These are phyloP conservation scores for Drosophila siamana DNA, from an alignment of 2,888 invertebrate genomes.

Conservation along the genomic window DNA sequence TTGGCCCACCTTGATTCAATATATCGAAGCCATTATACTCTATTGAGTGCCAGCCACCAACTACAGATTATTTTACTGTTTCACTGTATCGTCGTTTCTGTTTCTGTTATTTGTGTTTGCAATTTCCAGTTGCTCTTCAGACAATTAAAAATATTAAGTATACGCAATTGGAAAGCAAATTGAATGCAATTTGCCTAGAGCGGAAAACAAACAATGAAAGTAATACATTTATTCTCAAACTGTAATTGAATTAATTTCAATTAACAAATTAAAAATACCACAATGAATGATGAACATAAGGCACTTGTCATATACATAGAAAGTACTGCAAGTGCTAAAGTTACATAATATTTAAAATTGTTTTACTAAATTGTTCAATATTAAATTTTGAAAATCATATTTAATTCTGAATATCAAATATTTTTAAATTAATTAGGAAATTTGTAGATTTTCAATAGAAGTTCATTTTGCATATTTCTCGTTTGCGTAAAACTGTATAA, in stretches of 20 bases:
- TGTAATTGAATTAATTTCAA: not conserved
- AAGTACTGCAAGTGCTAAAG: too few species aligned
- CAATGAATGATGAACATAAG: not conserved
- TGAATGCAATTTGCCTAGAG: not conserved
- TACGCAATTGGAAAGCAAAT: not conserved
- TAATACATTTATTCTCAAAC: not conserved
- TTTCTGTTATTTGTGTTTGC: not conserved
- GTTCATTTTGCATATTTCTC: too few species aligned
- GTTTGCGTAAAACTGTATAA: too few species aligned
- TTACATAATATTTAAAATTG: too few species aligned
- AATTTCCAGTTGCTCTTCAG: not conserved
- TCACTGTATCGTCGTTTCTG: not conserved
- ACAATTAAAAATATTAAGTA: slow-evolving; percentile 5
- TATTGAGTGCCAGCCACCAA: not conserved
- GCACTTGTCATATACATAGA: too few species aligned
- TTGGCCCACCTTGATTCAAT: slow-evolving; percentile 22
- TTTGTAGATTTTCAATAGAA: too few species aligned
- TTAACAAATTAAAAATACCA: not conserved
- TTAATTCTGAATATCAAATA: too few species aligned
- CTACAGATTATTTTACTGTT: not conserved
- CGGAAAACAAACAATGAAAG: not conserved
- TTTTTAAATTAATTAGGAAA: too few species aligned
- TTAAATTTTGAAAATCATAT: too few species aligned
- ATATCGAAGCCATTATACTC: slow-evolving; percentile 28
- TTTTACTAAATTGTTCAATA: too few species aligned